Conservation (phyloP, 2,888 invertebrate genomes). For the Drosophila ochracea region DNA sequence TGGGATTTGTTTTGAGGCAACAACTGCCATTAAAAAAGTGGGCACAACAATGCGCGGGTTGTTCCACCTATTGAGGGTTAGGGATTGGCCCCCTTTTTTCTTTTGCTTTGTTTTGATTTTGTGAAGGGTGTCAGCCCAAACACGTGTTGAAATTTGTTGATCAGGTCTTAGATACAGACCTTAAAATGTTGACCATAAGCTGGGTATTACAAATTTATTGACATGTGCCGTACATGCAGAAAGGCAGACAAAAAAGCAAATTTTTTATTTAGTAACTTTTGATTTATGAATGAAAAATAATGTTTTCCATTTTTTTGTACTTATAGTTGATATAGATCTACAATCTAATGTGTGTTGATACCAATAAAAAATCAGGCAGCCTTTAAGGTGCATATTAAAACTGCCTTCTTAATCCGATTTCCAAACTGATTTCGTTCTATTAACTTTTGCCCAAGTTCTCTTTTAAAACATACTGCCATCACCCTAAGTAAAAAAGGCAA, state of each 20-base stretch:
- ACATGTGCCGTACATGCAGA: constrained; percentile 9
- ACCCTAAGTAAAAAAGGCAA: constrained; percentile 12
- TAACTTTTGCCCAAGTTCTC: background rate
- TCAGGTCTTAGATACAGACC: background rate
- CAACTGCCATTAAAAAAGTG: constrained; percentile 36
- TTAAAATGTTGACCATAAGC: constrained; percentile 27
- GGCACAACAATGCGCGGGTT: constrained; percentile 32
- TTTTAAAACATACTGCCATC: background rate
- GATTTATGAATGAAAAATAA: background rate
- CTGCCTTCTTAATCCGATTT: background rate
- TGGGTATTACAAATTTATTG: constrained; percentile 39
- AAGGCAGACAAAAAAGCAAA: background rate
- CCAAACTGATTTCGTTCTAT: background rate
- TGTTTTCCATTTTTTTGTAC: background rate
- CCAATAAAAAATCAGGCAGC: background rate
- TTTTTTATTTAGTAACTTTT: background rate
- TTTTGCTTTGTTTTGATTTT: background rate
- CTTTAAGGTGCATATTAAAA: background rate
- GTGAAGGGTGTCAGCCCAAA: constrained; percentile 38
- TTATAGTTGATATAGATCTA: background rate
- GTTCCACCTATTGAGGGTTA: constrained; percentile 2
- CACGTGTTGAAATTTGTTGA: constrained; percentile 48
- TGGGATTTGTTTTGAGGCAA: constrained; percentile 67
- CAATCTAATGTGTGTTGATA: background rate
- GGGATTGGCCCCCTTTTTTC: constrained; percentile 5